These are phyloP conservation scores for Melopsittacus undulatus DNA, from an alignment of 2,797 vertebrate genomes.

Conservation along the genomic window DNA sequence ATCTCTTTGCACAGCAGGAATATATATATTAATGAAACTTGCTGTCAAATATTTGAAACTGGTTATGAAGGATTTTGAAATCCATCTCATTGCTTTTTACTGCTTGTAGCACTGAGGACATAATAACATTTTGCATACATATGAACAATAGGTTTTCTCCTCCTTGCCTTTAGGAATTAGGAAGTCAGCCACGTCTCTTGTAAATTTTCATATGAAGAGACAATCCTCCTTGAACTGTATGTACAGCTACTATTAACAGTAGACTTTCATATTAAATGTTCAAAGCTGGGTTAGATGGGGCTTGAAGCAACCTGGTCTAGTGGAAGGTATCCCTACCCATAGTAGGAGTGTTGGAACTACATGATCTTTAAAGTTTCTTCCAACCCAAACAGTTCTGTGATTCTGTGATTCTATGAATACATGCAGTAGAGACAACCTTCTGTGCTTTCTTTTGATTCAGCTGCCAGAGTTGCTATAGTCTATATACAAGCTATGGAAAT, in stretches of 20 bases:
- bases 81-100: not conserved
- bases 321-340: not conserved
- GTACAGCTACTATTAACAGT: not conserved
- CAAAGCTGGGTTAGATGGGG: not conserved
- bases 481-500: not conserved
- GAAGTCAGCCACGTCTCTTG: not conserved
- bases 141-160: not conserved
- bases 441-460: not conserved
- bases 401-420: not conserved
- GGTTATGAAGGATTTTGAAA: not conserved
- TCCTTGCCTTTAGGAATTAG: not conserved
- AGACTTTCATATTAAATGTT: not conserved
- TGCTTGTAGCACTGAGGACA: not conserved
- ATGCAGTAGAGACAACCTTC: not conserved
- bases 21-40: not conserved
- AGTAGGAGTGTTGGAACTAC: not conserved
- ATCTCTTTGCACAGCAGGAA: not conserved
- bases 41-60: not conserved
- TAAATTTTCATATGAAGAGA: not conserved
- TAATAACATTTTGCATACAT: not conserved
- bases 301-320: not conserved
- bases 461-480: not conserved
- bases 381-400: not conserved
- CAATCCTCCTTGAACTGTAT: not conserved
- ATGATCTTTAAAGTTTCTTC: not conserved